Conservation (phyloP, 1,140 invertebrate species). For the Drosophila busckii region DNA sequence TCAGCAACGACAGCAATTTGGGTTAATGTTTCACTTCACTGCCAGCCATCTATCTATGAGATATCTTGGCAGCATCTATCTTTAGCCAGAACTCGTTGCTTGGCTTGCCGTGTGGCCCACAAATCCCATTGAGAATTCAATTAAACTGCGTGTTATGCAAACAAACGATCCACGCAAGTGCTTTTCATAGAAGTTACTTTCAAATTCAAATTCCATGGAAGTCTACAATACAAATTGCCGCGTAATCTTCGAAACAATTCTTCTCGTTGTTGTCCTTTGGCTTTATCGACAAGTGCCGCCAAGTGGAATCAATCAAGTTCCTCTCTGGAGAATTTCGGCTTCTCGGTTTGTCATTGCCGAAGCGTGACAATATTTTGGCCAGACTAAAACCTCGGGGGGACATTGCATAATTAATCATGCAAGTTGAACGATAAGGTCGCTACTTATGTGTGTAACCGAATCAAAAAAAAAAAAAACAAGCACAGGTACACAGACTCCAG, state of each 20-base stretch:
- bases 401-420: conserved; percentile 35
- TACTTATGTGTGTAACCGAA: conserved; percentile 6
- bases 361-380: conserved; percentile 76
- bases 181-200: conserved; percentile 15
- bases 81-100: background rate
- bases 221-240: conserved; percentile 74
- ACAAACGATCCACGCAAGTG: conserved; percentile 10
- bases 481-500: too few relatives aligned
- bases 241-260: conserved; percentile 54
- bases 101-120: conserved; percentile 9
- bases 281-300: conserved; percentile 67
- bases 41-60: conserved; percentile 2
- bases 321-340: conserved; percentile 48
- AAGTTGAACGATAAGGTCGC: conserved; percentile 33
- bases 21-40: conserved; percentile 14
- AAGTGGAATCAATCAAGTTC: conserved; percentile 73
- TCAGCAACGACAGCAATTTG: conserved; percentile 11
- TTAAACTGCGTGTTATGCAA: conserved; percentile 26
- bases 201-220: too few relatives aligned
- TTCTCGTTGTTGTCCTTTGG: conserved; percentile 41
- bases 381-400: conserved; percentile 30
- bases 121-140: conserved; percentile 32
- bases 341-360: conserved; percentile 29
- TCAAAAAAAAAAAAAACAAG: too few relatives aligned
- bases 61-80: too few relatives aligned